Evolutionary conservation across 2,113 vertebrate species (phyloP).

Genomic region (Actenoides lindsayi): DNA sequence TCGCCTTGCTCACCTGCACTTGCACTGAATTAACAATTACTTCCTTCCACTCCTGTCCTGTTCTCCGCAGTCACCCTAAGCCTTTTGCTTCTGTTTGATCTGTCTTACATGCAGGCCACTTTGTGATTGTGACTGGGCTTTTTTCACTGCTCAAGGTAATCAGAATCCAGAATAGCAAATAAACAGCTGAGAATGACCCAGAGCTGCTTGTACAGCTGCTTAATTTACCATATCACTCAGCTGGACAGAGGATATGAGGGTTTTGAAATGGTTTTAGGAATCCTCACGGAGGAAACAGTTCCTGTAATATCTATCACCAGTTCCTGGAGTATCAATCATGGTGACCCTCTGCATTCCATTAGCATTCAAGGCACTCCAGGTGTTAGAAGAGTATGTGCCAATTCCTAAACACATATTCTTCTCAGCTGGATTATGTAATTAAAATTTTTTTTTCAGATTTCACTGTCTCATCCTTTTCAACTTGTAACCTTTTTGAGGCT

Average conservation of each 20-base stretch:
- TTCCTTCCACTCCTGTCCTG: neutral
- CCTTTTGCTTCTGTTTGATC: neutral
- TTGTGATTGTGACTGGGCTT: neutral
- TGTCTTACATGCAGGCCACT: neutral
- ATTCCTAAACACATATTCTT: neutral
- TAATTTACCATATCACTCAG: accelerated
- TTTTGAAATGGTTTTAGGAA: neutral
- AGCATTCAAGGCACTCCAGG: neutral
- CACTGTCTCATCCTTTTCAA: neutral
- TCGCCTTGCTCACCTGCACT: neutral
- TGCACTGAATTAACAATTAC: neutral
- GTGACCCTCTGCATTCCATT: neutral
- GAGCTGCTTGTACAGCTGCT: neutral
- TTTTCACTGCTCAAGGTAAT: neutral
- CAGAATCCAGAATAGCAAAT: neutral
- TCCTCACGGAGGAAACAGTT: neutral
- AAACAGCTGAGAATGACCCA: neutral
- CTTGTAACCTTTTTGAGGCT: neutral
- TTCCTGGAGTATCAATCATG: neutral
- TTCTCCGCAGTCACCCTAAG: neutral
- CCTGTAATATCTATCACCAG: neutral
- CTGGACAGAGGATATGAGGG: neutral
- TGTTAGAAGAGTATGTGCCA: neutral
- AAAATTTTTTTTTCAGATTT: neutral
- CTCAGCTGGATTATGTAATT: neutral